phyloP scores from a whole-genome alignment of 2,113 vertebrate species.

The Thunnus thynnus region DNA sequence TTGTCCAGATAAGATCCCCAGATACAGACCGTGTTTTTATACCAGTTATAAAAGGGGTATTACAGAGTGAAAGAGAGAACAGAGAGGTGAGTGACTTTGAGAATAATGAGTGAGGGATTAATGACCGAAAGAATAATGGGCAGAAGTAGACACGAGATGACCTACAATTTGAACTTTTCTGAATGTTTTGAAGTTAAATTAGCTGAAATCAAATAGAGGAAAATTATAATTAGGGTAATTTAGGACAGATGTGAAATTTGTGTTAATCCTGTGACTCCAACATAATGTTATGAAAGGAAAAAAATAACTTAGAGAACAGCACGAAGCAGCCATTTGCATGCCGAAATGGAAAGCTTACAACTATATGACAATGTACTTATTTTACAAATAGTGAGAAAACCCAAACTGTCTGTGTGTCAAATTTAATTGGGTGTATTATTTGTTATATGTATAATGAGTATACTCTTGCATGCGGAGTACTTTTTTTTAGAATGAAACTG shows the following conservation, averaged over 20 bases:
- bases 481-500: background rate
- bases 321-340: background rate
- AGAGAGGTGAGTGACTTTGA: constrained; percentile 1
- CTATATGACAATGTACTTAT: background rate
- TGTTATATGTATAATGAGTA: too few relatives aligned
- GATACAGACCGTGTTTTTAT: too few relatives aligned
- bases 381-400: background rate
- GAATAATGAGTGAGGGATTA: constrained; percentile 10
- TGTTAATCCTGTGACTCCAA: constrained; percentile 3
- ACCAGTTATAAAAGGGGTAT: background rate
- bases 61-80: background rate
- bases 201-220: background rate
- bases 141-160: background rate
- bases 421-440: too few relatives aligned
- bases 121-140: constrained; percentile 4
- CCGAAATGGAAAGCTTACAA: background rate
- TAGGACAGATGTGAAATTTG: background rate
- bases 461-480: background rate
- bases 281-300: background rate
- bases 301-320: background rate
- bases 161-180: constrained; percentile 4
- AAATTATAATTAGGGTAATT: background rate
- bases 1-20: too few relatives aligned
- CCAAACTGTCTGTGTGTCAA: too few relatives aligned
- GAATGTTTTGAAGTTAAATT: background rate